Evolutionary conservation across 2,797 vertebrate species (phyloP), one percentile per base, ranked within the genome.

Genomic region (Furcifer pardalis): DNA sequence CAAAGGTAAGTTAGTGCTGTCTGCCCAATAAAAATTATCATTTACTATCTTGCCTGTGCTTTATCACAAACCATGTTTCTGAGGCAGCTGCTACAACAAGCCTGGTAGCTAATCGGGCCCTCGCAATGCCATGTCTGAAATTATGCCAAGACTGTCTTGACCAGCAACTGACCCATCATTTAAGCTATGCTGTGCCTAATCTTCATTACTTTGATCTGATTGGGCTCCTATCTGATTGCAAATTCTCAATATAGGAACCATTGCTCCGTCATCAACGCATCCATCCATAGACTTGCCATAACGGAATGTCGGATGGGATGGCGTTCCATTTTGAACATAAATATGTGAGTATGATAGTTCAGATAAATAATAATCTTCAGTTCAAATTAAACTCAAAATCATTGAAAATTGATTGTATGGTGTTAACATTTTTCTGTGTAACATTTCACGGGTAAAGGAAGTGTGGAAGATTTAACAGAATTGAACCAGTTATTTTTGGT

Each of bases 11-110:
- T 4, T 30, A 17, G 72, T 74, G 30, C 30, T 46, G 66, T 52
- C 63, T 27, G 13, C 52, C 44, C 44, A 79, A 83, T 56, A 15
- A 79, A 56, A 77, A 75, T 27, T 89, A 85, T 83, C 0, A 4
- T 46, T 44, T 44, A 5, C 77, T 74, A 83, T 86, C 46, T 71
- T 71, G 21, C 21, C 88, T 84, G 86, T 74, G 86, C 69, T 88
- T 87, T 19, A 82, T 86, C 63, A 86, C 44, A 84, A 46, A 25
- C 19, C 21, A 66, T 68, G 15, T 63, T 68, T 49, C 8, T 52
- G 63, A 68, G 25, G 30, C 27, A n/a, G 17, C 7, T 74, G 44
- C 72, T 15, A 25, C 27, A 49, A 13, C 27, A 15, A 13, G 40
- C 37, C 21, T 21, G 35, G 17, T 30, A 62, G 30, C 60, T 23